Base-by-base conservation (phyloP, 37 sponge, comb jelly and placozoan genomes). In the Haliclona indistincta region DNA sequence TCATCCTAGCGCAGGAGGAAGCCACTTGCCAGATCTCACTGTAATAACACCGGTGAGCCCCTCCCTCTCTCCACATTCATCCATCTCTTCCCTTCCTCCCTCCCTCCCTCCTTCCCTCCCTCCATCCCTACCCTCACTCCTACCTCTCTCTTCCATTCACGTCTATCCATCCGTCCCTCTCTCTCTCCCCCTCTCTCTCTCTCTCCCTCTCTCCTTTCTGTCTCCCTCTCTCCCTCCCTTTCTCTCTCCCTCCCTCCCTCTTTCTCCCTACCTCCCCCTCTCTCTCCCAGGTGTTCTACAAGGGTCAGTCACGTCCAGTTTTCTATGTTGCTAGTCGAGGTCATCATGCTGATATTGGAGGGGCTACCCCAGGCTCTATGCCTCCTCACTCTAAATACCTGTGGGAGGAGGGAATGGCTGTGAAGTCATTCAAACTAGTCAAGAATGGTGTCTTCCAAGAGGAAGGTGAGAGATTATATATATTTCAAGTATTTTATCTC, bases 341-440 rank as follows among this genome's bases (percentile, higher is more conserved):
- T 15, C 98, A 97, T 72, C 98, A 97, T 75, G 93, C 98, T 36
- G 98, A 97, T 56, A 97, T 97, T 52, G 98, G 98, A 26, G 98
- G 98, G 8, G 74, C 74, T 1, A 97, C 95, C 0, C 98, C 98
- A 51, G 98, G 97, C 0, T 96, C 95, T 5, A 97, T 97, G 98
- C 98, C 98, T 19, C 95, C 98, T 15, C 43, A 80, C 66, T 97
- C 98, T 8, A 76, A 67, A 51, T 42, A 92, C 39, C 65, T 97
- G 40, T 80, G 79, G 71, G 83, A 97, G 72, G 98, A 97, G 66
- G 98, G 98, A 36, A 88, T 93, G 90, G 76, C 77, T 74, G 84
- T 89, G 15, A 95, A 94, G 78, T 83, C 90, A 28, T 97, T 95
- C 66, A 94, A 89, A 65, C 72, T 97, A 66, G 93, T 96, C 5